Evolutionary conservation across 2,888 invertebrate genomes (phyloP), one percentile per base, ranked within the genome.

Genomic region (Drosophila anceps): DNA sequence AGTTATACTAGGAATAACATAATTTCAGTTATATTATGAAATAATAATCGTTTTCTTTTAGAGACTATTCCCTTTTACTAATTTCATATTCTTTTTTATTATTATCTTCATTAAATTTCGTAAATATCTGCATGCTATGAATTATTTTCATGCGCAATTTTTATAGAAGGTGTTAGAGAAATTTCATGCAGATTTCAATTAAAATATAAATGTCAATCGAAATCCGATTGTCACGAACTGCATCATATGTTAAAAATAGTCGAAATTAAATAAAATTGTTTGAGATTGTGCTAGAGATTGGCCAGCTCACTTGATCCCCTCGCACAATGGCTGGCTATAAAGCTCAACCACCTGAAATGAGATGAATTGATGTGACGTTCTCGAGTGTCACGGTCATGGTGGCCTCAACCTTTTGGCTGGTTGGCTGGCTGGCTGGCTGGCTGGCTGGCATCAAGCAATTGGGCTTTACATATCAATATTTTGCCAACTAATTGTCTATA

Each of bases 401-500:
- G 88, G 86, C 69, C 86, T 37, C 61, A 73, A 58, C 57, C 53
- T 64, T 71, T 77, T 61, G 62, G 79, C 59, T 59, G 66, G 68
- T 61, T 43, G 64, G 64, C 64, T n/a, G 72, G 61, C 62, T n/a
- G 72, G 61, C 62, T n/a, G 72, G 74, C 59, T 59, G 66, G 68
- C 61, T 43, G 64, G 64, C 64, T n/a, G 72, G 61, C 62, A 62
- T 63, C 61, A 41, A 60, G 50, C 43, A 70, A 63, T 53, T 58
- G 50, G 39, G 35, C 31, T 66, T 44, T 67, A 33, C 55, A 66
- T 71, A 69, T 77, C 55, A 74, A 83, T 73, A 84, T 89, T 86
- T 77, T 89, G 89, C 89, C 76, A 79, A 86, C 78, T 86, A 86
- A 86, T 76, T 84, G 76, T 86, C 50, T 62, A 71, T 86, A 89